These are phyloP conservation scores for Halocaridina rubra DNA, from an alignment of 2,888 invertebrate species.

Conservation along the genomic window DNA sequence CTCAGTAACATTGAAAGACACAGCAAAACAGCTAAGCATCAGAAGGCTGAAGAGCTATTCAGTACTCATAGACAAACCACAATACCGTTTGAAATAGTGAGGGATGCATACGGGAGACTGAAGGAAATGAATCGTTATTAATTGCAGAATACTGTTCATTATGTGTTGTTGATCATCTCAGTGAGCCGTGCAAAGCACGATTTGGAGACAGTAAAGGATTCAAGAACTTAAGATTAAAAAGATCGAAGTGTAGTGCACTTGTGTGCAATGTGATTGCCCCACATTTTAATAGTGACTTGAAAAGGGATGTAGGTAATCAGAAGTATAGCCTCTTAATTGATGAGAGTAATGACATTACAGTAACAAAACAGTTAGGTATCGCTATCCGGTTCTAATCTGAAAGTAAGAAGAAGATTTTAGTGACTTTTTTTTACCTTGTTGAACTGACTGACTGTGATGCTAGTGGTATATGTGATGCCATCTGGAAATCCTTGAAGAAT, in stretches of 20 bases:
- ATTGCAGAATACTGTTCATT: slow-evolving; percentile 6
- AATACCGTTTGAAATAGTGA: no score
- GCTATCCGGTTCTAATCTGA: not conserved
- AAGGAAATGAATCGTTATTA: not conserved
- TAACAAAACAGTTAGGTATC: slow-evolving; percentile 2
- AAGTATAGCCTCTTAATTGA: no score
- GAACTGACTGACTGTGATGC: not conserved
- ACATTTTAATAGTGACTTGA: slow-evolving; percentile 5
- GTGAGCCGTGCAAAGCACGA: not conserved
- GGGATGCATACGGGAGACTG: no score
- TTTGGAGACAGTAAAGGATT: slow-evolving; percentile 16
- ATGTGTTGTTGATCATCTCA: slow-evolving; percentile 6
- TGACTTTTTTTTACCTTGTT: not conserved
- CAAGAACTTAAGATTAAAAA: not conserved
- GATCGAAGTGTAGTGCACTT: slow-evolving; percentile 26
- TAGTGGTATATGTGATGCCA: not conserved
- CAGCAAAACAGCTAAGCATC: not conserved
- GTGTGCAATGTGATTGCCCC: slow-evolving; percentile 12
- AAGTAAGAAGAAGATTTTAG: slow-evolving; percentile 2
- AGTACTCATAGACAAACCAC: no score
- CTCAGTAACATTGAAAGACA: not conserved
- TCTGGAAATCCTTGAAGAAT: not conserved
- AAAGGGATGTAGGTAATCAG: not conserved
- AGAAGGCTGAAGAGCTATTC: not conserved
- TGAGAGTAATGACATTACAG: no score